Evolutionary conservation across 2,797 vertebrate species (phyloP), one percentile per base, ranked within the genome.

Genomic region (Diplodus sargus): DNA sequence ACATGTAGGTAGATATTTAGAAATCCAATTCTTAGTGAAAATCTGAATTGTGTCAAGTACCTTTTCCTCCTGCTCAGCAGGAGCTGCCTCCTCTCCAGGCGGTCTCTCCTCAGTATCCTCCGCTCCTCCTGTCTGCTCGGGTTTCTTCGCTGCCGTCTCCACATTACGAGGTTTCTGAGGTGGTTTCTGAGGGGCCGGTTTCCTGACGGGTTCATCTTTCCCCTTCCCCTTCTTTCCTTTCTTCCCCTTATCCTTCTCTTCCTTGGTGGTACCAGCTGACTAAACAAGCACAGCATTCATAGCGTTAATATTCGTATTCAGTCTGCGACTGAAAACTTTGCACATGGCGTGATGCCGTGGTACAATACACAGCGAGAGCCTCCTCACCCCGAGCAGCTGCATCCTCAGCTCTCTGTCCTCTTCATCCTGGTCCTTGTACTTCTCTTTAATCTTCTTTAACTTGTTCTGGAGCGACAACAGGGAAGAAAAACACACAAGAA

Each of bases 361-460:
- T 62, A 14, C 23, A 61, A 49, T 13, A 28, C 47, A 28, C 11
- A 28, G 15, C 8, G 3, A 54, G 1, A 20, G 43, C 17, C 4
- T 71, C 69, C 96, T 96, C 91, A 99, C 98, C 85, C 97, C 98
- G 13, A 99, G 93, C 64, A 99, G 94, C 91, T 98, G 97, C 98
- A 99, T 99, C 93, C 96, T 97, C 81, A 99, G 96, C 91, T 99
- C 97, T 17, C 98, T 90, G 82, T 99, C 98, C 91, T 99, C 98
- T 53, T 99, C 97, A n/a, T 99, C 98, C 93, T 99, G 98, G 91
- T 99, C 97, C 89, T 96, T 97, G 91, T 99, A 99, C 91, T 99
- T 99, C 92, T 99, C 98, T 81, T 97, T 99, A 89, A 99, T 99
- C 86, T 99, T 99, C 94, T 98, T 99, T 85, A 99, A 93, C 85